Evolutionary conservation across 2,113 vertebrate species (phyloP).

Genomic region (Hypocryptadius cinnamomeus): DNA sequence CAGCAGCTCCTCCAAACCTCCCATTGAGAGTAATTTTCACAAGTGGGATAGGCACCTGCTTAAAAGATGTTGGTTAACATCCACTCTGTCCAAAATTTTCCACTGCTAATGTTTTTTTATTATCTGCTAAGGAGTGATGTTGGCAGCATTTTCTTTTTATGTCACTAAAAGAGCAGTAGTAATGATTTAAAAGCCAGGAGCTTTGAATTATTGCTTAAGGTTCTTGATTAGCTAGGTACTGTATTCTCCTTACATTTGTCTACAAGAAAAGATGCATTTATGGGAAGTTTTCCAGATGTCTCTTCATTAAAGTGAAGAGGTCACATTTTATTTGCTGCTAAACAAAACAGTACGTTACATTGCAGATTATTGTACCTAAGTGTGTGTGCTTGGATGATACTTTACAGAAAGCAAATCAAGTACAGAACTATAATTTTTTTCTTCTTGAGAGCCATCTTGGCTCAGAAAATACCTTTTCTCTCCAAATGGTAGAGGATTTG

Average conservation of each 20-base stretch:
- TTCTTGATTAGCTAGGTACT: conserved; percentile 36
- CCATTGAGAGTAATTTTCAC: neutral
- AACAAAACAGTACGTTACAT: conserved; percentile 44
- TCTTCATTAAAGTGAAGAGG: conserved; percentile 51
- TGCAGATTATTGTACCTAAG: conserved; percentile 13
- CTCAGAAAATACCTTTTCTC: conserved; percentile 6
- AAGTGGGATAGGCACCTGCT: neutral
- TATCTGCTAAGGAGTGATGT: conserved; percentile 31
- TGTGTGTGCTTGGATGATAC: conserved; percentile 24
- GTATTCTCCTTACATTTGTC: conserved; percentile 27
- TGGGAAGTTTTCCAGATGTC: conserved; percentile 52
- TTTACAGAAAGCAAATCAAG: conserved; percentile 34
- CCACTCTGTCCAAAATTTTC: conserved; percentile 1
- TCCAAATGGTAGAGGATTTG: conserved; percentile 21
- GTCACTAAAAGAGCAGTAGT: conserved; percentile 25
- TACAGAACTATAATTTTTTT: conserved; percentile 16
- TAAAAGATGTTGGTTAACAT: neutral
- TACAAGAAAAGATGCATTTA: conserved; percentile 4
- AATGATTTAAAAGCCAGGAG: conserved; percentile 52
- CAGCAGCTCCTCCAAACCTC: neutral
- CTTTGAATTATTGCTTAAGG: conserved; percentile 53
- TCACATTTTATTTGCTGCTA: conserved; percentile 50
- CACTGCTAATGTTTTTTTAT: conserved; percentile 4
- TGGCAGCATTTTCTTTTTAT: neutral
- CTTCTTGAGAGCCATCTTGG: conserved; percentile 30